Evolutionary conservation across 2,113 vertebrate genomes (phyloP).

Genomic region (Axis porcinus): DNA sequence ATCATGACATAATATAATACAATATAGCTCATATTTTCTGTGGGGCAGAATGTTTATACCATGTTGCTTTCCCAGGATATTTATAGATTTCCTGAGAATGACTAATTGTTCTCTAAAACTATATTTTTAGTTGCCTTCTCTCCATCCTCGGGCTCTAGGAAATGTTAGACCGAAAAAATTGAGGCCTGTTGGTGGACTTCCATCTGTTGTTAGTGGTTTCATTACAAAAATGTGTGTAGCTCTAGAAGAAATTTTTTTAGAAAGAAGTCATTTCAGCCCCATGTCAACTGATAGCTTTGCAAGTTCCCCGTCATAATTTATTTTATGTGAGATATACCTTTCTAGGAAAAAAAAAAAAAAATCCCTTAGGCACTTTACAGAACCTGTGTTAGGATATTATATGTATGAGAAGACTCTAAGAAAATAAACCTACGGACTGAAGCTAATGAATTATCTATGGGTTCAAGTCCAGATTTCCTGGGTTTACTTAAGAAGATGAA

Average conservation of each 20-base stretch:
- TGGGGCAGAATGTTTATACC: not conserved
- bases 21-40: not conserved
- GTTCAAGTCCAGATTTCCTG: constrained; percentile 44
- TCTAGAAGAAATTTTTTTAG: not conserved
- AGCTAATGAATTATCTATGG: constrained; percentile 60
- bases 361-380: not conserved
- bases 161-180: constrained; percentile 45
- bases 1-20: not conserved
- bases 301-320: not conserved
- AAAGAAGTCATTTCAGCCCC: constrained; percentile 39
- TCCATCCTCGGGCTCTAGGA: constrained; percentile 15
- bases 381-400: not conserved
- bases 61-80: constrained; percentile 17
- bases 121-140: constrained; percentile 53
- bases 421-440: not conserved
- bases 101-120: constrained; percentile 9
- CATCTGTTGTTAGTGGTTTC: constrained; percentile 27
- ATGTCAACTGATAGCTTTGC: constrained; percentile 33
- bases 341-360: constrained; percentile 14
- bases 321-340: constrained; percentile 44
- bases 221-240: not conserved
- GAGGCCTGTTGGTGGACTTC: constrained; percentile 13
- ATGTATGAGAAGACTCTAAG: constrained; percentile 22
- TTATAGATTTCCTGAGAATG: constrained; percentile 44
- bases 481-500: constrained; percentile 55